Conservation (phyloP, 2,888 invertebrate genomes). For the Brachynemurus nebulosus region DNA sequence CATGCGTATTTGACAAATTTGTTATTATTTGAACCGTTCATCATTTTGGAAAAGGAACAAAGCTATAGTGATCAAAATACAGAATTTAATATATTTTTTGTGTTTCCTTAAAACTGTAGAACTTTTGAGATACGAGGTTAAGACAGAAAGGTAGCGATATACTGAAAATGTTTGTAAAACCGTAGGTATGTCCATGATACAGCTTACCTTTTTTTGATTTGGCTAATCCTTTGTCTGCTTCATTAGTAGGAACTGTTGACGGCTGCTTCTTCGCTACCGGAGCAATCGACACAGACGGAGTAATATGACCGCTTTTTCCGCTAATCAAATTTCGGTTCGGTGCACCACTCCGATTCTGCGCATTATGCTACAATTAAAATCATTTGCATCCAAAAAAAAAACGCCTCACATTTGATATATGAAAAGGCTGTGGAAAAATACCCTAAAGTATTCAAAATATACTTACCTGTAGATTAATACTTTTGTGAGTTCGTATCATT, state of each 20-base stretch:
- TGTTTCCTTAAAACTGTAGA: too few relatives aligned
- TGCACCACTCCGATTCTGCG: not conserved
- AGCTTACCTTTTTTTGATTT: constrained; percentile 15
- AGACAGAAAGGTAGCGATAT: too few relatives aligned
- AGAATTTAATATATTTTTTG: too few relatives aligned
- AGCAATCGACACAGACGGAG: constrained; percentile 36
- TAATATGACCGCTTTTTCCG: constrained; percentile 26
- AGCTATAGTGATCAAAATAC: too few relatives aligned
- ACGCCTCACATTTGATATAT: too few relatives aligned
- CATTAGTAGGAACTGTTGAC: constrained; percentile 15
- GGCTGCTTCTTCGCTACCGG: constrained; percentile 28
- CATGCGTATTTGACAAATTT: too few relatives aligned
- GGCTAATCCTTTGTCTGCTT: constrained; percentile 11
- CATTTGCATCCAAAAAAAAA: not conserved
- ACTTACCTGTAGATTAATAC: constrained; percentile 11
- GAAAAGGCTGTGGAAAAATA: not conserved
- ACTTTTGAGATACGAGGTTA: too few relatives aligned
- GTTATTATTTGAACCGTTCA: too few relatives aligned
- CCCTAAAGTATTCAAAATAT: not conserved
- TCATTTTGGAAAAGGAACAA: too few relatives aligned
- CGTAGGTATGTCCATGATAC: not conserved
- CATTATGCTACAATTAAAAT: not conserved
- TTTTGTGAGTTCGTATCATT: constrained; percentile 28
- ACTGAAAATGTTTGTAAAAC: not conserved
- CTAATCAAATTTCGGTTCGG: constrained; percentile 3